These are phyloP conservation scores for Andrena chrysosceles DNA, from an alignment of 2,888 invertebrate species.

Conservation along the genomic window DNA sequence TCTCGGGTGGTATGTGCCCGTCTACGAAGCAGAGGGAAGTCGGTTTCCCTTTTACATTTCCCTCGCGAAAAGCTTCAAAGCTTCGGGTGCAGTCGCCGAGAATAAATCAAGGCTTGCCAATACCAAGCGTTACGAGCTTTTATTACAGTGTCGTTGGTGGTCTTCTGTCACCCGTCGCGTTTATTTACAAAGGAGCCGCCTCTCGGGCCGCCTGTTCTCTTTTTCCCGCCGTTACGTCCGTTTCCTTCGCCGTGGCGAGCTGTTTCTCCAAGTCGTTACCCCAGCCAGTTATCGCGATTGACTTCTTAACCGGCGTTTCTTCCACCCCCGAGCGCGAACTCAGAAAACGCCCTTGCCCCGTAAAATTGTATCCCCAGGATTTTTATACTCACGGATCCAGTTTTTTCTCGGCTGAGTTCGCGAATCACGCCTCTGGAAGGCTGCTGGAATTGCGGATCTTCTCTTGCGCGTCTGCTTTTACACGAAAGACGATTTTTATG, in stretches of 20 bases:
- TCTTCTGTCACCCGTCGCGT: conserved; percentile 65
- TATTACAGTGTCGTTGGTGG: conserved; percentile 75
- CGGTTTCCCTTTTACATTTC: conserved; percentile 24
- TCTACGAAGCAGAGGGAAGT: conserved; percentile 6
- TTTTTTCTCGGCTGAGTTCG: neutral
- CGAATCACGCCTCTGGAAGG: neutral
- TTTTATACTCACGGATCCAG: neutral
- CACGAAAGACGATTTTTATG: neutral
- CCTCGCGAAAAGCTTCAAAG: conserved; percentile 36
- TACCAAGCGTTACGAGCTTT: conserved; percentile 80
- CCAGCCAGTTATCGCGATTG: conserved; percentile 33
- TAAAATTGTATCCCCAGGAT: neutral
- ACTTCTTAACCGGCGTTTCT: conserved; percentile 23
- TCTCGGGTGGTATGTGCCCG: conserved; percentile 49
- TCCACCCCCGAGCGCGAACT: neutral
- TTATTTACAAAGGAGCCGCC: conserved; percentile 71
- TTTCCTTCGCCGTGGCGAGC: neutral
- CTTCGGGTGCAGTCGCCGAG: conserved; percentile 68
- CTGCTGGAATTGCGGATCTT: neutral
- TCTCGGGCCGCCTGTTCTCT: conserved; percentile 14
- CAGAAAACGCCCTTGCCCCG: neutral
- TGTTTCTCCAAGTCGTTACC: conserved; percentile 17
- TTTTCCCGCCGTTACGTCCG: conserved; percentile 12
- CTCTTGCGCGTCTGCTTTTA: neutral
- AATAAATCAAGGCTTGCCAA: conserved; percentile 82